Evolutionary conservation across 2,113 vertebrate species (phyloP), one percentile per base, ranked within the genome.

Genomic region (sheep (Ovis aries)): DNA sequence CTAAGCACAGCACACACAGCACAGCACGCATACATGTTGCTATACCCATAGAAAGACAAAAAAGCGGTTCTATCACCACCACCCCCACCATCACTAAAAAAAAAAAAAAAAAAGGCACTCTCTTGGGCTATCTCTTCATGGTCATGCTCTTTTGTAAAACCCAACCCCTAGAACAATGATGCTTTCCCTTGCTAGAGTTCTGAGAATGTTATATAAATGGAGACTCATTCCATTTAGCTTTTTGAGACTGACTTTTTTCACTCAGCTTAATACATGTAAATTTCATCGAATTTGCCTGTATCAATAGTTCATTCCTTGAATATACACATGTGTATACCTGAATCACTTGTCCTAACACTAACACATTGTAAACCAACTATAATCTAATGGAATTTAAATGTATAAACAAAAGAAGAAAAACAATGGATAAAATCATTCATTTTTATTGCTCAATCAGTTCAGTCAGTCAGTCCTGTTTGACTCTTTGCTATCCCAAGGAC

Each of bases 1-100:
- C 67, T 40, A 40, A 40, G 21, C 19, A 71, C n/a, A 71, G 64
- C 33, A 67, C 33, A 8, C 62, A 10, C 33, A n/a, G 4, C 64
- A 36, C 64, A 36, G n/a, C 15, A 74, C 16, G 59, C 2, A 78
- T n/a, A 40, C 3, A 11, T 59, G 17, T 55, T 60, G 36, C 10
- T n/a, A 25, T 53, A 15, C 17, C 36, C 21, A 9, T 33, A 94
- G 81, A 8, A 62, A n/a, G 27, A 50, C 27, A 52, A 62, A 2
- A 55, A 85, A 82, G 36, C 4, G 31, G 29, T 74, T 90, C 15
- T 7, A 88, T 48, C 27, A 31, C 36, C 3, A 0, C 2, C 2
- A 27, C 6, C 6, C 19, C 6, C 1, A 1, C 7, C 31, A 36
- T 36, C 36, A 55, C 53, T 55, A 3, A 1, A 8, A 7, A 0